phyloP scores from a whole-genome alignment of 2,113 vertebrate genomes.

The Calypte anna region DNA sequence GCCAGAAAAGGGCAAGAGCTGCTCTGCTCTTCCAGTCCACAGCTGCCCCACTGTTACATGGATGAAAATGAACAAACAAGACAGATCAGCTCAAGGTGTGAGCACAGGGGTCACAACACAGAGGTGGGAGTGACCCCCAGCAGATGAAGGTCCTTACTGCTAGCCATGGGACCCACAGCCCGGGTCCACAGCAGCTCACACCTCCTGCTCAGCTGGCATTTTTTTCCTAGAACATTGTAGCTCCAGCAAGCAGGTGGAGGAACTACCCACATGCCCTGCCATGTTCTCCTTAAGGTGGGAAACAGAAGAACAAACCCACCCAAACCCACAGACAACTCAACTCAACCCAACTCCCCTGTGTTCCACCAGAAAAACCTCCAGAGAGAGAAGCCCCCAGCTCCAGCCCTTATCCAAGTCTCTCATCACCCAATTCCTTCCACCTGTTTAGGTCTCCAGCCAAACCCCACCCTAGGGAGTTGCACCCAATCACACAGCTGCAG shows the following conservation, averaged over 20 bases:
- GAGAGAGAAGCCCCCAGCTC: neutral
- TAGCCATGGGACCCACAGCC: too few species aligned
- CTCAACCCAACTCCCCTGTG: accelerated
- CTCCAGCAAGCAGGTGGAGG: neutral
- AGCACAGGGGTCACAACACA: neutral
- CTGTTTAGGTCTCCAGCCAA: neutral
- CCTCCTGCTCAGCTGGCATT: neutral
- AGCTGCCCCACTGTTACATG: neutral
- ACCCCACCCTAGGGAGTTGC: accelerated
- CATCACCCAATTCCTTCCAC: neutral
- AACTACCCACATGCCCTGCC: accelerated
- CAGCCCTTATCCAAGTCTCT: neutral
- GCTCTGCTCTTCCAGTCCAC: neutral
- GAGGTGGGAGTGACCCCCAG: too few species aligned
- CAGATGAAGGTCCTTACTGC: accelerated
- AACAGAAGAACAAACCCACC: accelerated
- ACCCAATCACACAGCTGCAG: neutral
- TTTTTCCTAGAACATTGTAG: accelerated
- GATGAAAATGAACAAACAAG: neutral
- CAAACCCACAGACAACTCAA: neutral
- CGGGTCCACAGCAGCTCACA: accelerated
- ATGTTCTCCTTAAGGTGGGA: too few species aligned
- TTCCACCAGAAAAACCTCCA: accelerated
- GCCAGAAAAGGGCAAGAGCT: neutral
- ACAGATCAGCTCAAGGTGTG: neutral